Percentiles rank a stretch among this genome's conserved stretches.
These are phyloP conservation scores for Dynastes grantii DNA, from an alignment of 2,888 invertebrate genomes.

Conservation along the genomic window DNA sequence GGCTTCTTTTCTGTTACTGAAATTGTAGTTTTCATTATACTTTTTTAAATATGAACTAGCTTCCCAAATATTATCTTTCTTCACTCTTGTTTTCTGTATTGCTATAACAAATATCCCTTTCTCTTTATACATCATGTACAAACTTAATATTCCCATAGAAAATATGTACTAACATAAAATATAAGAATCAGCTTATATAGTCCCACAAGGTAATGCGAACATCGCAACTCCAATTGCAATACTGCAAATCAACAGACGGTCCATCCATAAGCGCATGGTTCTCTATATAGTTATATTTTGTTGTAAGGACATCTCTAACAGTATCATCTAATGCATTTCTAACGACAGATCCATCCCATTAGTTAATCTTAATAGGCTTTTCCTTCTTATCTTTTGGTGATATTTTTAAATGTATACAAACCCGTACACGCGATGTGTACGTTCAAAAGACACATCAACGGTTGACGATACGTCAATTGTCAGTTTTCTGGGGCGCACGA, in stretches of 20 bases:
- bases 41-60: conserved; percentile 94
- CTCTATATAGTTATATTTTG: conserved; percentile 90
- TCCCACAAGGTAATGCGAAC: conserved; percentile 94
- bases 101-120: conserved; percentile 98
- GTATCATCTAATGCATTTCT: conserved; percentile 99
- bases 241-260: conserved; percentile 88
- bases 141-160: conserved; percentile 93
- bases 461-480: conserved; percentile 54
- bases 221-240: conserved; percentile 94
- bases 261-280: conserved; percentile 94
- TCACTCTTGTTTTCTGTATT: conserved; percentile 83
- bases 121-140: conserved; percentile 95
- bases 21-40: conserved; percentile 95
- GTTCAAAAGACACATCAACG: conserved; percentile 55
- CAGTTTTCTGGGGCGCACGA: conserved; percentile 36
- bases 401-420: conserved; percentile 54
- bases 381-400: conserved; percentile 60
- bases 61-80: conserved; percentile 87
- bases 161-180: conserved; percentile 89
- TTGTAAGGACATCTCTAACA: conserved; percentile 92
- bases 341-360: conserved; percentile 98
- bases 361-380: conserved; percentile 85
- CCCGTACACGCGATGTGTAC: conserved; percentile 39
- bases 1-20: conserved; percentile 80
- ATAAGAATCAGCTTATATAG: conserved; percentile 85